Base-by-base conservation (phyloP, 2,113 vertebrate genomes). In the Lepisosteus oculatus region DNA sequence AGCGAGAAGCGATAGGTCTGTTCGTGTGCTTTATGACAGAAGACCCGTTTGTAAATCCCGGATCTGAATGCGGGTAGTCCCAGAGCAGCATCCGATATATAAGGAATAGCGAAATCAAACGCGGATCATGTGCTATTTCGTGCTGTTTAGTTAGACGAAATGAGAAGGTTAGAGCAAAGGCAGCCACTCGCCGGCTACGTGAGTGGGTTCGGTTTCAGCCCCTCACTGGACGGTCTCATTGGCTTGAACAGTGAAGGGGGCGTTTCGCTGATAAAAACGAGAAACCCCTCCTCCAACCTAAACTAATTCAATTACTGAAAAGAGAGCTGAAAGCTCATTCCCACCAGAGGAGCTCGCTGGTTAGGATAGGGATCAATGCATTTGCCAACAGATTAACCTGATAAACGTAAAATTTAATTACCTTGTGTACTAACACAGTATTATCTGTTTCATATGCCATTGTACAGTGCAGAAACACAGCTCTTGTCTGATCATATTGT, bases 231-330 rank as follows among this genome's bases (percentile, higher is more conserved):
- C 12, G 62, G 79, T 79, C 74, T 76, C 81, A 91, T 89, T 92
- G 91, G 90, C 80, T 79, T 69, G 74, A 70, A 72, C 75, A 86
- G 83, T 86, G 85, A 90, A 79, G 91, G 87, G 87, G 95, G 93
- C 78, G 94, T 91, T 74, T 64, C 84, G 80, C 79, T 80, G 85
- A 86, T 82, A 74, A 79, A 80, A 75, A 4, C 1, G 68, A 43
- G 55, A 78, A 78, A 80, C 87, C 86, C 92, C 89, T 89, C 91
- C 90, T 81, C 77, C 87, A 92, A 94, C 89, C 88, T 88, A 85
- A 84, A 90, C 89, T 96, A 94, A 96, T 95, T 95, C 89, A 96
- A 94, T 98, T 95, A 93, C 85, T 6, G 62, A 73, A 83, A 17
- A 70, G 76, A 87, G 80, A 79, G 83, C 79, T 77, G 61, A 78